phyloP scores from a whole-genome alignment of 2,888 invertebrate genomes.

The Prosopocoilus inquinatus region DNA sequence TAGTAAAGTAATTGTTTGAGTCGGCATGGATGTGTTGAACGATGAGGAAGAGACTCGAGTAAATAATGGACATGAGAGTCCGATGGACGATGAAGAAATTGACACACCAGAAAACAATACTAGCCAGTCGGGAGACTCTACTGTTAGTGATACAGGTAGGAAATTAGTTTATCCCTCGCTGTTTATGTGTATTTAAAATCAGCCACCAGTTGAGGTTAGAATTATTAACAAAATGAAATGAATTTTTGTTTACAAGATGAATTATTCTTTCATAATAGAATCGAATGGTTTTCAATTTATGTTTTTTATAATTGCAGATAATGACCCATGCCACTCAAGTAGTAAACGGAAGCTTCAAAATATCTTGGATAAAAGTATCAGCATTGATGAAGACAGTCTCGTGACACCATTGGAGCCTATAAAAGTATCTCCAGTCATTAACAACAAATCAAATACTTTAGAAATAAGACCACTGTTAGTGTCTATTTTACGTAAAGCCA shows the following conservation, averaged over 20 bases:
- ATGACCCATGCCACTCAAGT: background rate
- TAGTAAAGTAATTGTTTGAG: background rate
- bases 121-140: background rate
- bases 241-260: too few species aligned
- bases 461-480: background rate
- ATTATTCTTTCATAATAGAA: background rate
- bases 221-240: too few species aligned
- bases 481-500: conserved; percentile 22
- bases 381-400: conserved; percentile 28
- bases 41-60: background rate
- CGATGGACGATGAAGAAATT: background rate
- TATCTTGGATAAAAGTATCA: conserved; percentile 25
- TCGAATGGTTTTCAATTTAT: background rate
- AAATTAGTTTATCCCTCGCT: background rate
- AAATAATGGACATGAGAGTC: background rate
- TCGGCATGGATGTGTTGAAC: background rate
- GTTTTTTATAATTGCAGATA: background rate
- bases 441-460: conserved; percentile 3
- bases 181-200: background rate
- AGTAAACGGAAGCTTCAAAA: conserved; percentile 4
- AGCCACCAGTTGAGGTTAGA: too few species aligned
- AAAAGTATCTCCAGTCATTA: conserved; percentile 1
- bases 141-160: background rate
- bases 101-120: background rate
- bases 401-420: conserved; percentile 25